Evolutionary conservation across 2,888 invertebrate genomes (phyloP).

Genomic region (Meiosimyza platycephala): DNA sequence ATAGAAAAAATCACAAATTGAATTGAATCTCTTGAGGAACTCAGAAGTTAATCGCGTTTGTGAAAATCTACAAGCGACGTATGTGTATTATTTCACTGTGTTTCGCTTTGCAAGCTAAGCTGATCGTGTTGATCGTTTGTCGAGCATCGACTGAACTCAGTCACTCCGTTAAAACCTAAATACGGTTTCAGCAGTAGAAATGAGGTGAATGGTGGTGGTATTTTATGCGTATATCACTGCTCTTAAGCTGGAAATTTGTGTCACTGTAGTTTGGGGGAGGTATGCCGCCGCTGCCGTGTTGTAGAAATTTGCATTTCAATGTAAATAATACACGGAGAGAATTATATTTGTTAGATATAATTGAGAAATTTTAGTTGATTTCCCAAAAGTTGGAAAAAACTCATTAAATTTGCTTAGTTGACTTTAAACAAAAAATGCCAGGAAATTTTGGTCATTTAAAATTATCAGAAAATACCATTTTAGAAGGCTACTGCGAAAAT

Average conservation of each 20-base stretch:
- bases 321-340: constrained; percentile 2
- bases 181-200: constrained; percentile 19
- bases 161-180: constrained; percentile 23
- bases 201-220: constrained; percentile 16
- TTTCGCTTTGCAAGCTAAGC: neutral
- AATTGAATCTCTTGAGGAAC: constrained; percentile 2
- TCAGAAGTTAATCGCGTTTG: constrained; percentile 2
- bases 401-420: too few relatives aligned
- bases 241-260: constrained; percentile 15
- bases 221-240: neutral
- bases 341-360: too few relatives aligned
- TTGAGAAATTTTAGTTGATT: too few relatives aligned
- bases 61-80: too few relatives aligned
- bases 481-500: too few relatives aligned
- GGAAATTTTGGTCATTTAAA: too few relatives aligned
- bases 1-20: neutral
- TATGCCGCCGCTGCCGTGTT: neutral
- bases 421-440: too few relatives aligned
- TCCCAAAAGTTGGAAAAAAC: too few relatives aligned
- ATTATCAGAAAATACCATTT: too few relatives aligned
- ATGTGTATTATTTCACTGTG: too few relatives aligned
- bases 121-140: constrained; percentile 27
- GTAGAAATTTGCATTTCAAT: constrained; percentile 24
- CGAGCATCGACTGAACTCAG: constrained; percentile 32
- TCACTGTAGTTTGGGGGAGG: constrained; percentile 21